phyloP scores from a whole-genome alignment of 1,140 invertebrate species.

The Himalopsyche phryganea region DNA sequence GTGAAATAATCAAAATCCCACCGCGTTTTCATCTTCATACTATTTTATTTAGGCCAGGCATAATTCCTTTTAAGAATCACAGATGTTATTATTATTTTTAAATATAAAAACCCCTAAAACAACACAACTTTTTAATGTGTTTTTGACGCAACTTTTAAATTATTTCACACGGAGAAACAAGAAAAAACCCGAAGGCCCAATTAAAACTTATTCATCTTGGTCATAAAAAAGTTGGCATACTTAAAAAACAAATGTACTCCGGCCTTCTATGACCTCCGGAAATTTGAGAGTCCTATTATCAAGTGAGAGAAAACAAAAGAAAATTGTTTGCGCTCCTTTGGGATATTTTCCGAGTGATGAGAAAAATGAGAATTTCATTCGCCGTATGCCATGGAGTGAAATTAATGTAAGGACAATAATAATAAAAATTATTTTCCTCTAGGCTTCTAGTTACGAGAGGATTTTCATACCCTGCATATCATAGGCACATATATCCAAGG shows the following conservation, averaged over 20 bases:
- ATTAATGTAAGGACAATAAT: not conserved
- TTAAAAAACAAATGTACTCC: slow-evolving; percentile 24
- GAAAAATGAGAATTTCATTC: slow-evolving; percentile 1
- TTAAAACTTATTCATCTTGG: slow-evolving; percentile 28
- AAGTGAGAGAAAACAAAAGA: slow-evolving; percentile 24
- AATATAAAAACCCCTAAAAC: slow-evolving; percentile 16
- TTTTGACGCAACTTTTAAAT: slow-evolving; percentile 28
- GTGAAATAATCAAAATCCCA: too few relatives aligned
- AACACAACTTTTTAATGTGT: slow-evolving; percentile 28
- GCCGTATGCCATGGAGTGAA: slow-evolving; percentile 5
- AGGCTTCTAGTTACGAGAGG: too few relatives aligned
- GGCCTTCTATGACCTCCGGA: slow-evolving; percentile 14
- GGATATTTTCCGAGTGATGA: slow-evolving; percentile 6
- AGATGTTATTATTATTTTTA: slow-evolving; percentile 28
- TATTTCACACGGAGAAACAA: slow-evolving; percentile 8
- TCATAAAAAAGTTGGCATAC: slow-evolving; percentile 20
- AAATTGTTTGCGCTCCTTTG: slow-evolving; percentile 2
- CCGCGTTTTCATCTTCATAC: too few relatives aligned
- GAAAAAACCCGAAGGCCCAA: slow-evolving; percentile 17
- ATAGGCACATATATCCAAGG: too few relatives aligned
- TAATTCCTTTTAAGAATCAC: slow-evolving; percentile 2
- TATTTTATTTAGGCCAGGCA: too few relatives aligned
- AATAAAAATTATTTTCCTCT: too few relatives aligned
- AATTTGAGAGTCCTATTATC: slow-evolving; percentile 9
- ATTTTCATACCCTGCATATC: too few relatives aligned